These are phyloP conservation scores for Oligia strigilis DNA, from an alignment of 2,888 invertebrate genomes.

Conservation along the genomic window DNA sequence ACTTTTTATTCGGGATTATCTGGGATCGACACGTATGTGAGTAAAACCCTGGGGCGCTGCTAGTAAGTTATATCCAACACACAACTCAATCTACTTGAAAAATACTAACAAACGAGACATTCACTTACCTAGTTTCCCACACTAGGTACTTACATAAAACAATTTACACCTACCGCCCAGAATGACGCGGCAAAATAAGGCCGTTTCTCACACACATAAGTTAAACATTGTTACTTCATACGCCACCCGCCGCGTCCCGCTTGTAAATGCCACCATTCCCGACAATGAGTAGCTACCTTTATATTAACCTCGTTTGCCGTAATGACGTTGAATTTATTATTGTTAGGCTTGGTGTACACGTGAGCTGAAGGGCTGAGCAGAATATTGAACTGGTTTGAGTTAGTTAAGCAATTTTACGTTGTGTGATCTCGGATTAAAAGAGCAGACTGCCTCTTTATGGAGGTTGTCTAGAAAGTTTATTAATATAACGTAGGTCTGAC, in stretches of 20 bases:
- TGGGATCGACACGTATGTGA: neutral
- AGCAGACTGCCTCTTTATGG: conserved; percentile 1
- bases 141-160: conserved; percentile 38
- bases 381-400: conserved; percentile 39
- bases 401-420: conserved; percentile 39
- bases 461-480: neutral
- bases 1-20: neutral
- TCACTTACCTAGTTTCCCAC: conserved; percentile 18
- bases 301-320: conserved; percentile 78
- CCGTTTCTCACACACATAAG: conserved; percentile 58
- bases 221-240: conserved; percentile 62
- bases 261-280: conserved; percentile 73
- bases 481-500: neutral
- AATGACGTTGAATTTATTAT: conserved; percentile 77
- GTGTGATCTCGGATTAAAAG: conserved; percentile 14
- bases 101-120: conserved; percentile 7
- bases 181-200: conserved; percentile 56
- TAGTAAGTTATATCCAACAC: neutral
- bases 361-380: conserved; percentile 38
- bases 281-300: conserved; percentile 75
- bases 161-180: conserved; percentile 40
- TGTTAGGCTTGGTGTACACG: conserved; percentile 60
- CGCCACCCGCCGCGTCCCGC: conserved; percentile 46
- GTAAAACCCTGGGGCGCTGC: neutral
- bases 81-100: neutral